Base-by-base conservation (phyloP, 2,888 invertebrate genomes). In the Melipona bicolor region DNA sequence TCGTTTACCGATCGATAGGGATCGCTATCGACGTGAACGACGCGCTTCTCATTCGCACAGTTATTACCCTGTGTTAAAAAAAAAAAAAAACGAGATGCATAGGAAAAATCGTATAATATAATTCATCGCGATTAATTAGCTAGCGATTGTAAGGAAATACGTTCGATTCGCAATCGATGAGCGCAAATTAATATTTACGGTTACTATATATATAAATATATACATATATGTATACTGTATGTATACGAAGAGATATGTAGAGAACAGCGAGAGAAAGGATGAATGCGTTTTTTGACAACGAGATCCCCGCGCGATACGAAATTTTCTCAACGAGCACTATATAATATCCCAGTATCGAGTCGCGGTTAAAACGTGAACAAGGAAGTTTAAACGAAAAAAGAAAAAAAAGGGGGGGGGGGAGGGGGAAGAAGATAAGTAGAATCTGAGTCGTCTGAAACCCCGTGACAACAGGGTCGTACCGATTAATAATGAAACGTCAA, bases 401-500 rank as follows among this genome's bases (percentile, higher is more conserved):
- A 49, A 61, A 49, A 27, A 5, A 49, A 24, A 27, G 1, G 19
- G 9, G n/a, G 17, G 36, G 6, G n/a, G n/a, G 17, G n/a, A n/a
- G n/a, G n/a, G n/a, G 5, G 4, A 52, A 68, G 21, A 59, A 43
- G 50, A 70, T 59, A 71, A n/a, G n/a, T 62, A 70, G 73, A 74
- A 81, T 71, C 83, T 79, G 86, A 83, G 84, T 88, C 84, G 88
- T 86, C 65, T 67, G 79, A 79, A 74, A 80, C 72, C 79, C 79
- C 56, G 71, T 83, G 81, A 74, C 73, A 83, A 84, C 85, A 79
- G 85, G 85, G 85, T 85, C 84, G 78, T 56, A 52, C 77, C 79
- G 68, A 79, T 88, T 86, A 85, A 79, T 85, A 85, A 85, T 84
- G 84, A 87, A 87, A 84, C 86, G 79, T 86, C 78, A 84, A 86